Evolutionary conservation across 2,888 invertebrate species (phyloP).

Genomic region (Amphipoea oculea): DNA sequence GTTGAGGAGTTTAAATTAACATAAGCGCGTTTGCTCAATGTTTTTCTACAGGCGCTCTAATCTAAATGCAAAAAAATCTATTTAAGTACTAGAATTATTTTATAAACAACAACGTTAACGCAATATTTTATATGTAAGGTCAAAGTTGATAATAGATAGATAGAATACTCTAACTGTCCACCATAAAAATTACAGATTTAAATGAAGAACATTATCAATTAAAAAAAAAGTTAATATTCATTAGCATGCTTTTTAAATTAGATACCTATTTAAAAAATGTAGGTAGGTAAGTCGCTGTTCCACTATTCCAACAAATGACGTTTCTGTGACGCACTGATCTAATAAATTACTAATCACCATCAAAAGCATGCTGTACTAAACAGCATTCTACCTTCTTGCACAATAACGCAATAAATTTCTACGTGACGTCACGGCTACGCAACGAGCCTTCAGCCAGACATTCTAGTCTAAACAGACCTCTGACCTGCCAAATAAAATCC

Average conservation of each 20-base stretch:
- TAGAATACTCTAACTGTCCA: neutral
- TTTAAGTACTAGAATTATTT: neutral
- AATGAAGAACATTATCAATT: too few species aligned
- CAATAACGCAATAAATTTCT: conserved; percentile 53
- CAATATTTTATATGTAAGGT: neutral
- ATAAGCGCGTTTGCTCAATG: conserved; percentile 2
- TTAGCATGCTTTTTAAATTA: neutral
- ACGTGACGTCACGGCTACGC: conserved; percentile 62
- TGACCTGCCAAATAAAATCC: conserved; percentile 40
- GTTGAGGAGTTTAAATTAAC: neutral
- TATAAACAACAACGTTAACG: too few species aligned
- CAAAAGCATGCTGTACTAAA: conserved; percentile 18
- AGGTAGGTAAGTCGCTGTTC: neutral
- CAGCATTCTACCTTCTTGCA: conserved; percentile 46
- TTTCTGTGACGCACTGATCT: conserved; percentile 2
- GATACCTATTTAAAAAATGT: neutral
- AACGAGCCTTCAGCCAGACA: conserved; percentile 64
- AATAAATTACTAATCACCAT: conserved; percentile 13
- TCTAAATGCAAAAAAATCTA: too few species aligned
- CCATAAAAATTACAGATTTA: neutral
- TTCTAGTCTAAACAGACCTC: conserved; percentile 67
- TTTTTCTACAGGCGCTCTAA: neutral
- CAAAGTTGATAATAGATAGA: neutral
- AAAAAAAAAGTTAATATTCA: neutral
- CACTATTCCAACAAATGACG: neutral